Base-by-base conservation (phyloP, 2,888 invertebrate genomes). In the Nomada hirtipes region DNA sequence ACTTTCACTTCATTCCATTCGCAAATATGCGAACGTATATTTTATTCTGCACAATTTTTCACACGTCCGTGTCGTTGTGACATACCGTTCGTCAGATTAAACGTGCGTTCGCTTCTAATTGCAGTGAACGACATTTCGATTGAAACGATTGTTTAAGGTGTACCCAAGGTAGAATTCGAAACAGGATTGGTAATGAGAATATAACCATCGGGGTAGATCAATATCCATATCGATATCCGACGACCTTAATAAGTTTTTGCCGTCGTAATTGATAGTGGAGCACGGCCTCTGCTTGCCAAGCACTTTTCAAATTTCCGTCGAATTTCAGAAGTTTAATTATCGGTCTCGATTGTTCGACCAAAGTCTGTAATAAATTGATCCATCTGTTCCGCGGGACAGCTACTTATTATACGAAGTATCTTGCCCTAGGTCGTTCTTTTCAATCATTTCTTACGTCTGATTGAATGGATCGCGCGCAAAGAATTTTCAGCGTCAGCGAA, bases 281-380 rank as follows among this genome's bases (percentile, higher is more conserved):
- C 71, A 74, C 71, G 61, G 78, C 23, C 80, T 83, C 74, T 76
- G 87, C 76, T 82, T 87, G 83, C 79, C 76, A 70, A 84, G 85
- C 85, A 86, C 84, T 87, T 88, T 84, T 81, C 75, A 68, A 70
- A 36, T 60, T 79, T 77, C 83, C 72, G 57, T 68, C 81, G 76
- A 87, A 88, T 86, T 88, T 84, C 85, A 83, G 82, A 82, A 86
- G 87, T 89, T 87, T 86, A 88, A 89, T 89, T 88, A 89, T 88
- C 85, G 80, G 81, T 52, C 79, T 71, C 72, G 87, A 86, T 89
- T 85, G 84, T 86, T 82, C 78, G 53, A 42, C 76, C 83, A 72
- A 73, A 77, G 81, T 65, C 69, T 53, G 67, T 78, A 83, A 87
- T 87, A 87, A 87, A 87, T 87, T 77, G 81, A 67, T 79, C 74